These are phyloP conservation scores for Patagioenas fasciata DNA, from an alignment of 2,113 vertebrate genomes.

Conservation along the genomic window DNA sequence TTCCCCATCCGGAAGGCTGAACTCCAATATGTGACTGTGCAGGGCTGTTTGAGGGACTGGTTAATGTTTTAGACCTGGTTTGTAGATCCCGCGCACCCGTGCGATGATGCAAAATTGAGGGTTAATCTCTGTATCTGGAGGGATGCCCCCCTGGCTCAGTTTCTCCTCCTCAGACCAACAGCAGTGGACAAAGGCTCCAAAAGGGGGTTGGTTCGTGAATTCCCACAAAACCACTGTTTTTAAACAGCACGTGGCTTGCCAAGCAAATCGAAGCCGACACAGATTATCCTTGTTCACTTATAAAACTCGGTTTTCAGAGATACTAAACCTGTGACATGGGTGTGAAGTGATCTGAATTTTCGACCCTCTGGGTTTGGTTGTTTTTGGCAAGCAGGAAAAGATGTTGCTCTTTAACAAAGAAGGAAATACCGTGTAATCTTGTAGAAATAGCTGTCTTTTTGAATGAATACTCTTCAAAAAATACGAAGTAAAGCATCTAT, in stretches of 20 bases:
- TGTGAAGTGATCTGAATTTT: neutral
- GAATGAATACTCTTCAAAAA: neutral
- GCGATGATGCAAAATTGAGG: too few relatives aligned
- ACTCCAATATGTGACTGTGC: too few relatives aligned
- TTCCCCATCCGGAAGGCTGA: neutral
- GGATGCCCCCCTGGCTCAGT: too few relatives aligned
- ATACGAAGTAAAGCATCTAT: neutral
- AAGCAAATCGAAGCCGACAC: neutral
- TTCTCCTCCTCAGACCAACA: neutral
- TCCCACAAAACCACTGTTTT: neutral
- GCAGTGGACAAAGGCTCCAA: rapidly evolving
- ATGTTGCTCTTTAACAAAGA: neutral
- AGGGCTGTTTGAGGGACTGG: neutral
- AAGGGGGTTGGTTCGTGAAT: neutral
- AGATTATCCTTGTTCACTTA: neutral
- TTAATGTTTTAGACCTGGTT: neutral
- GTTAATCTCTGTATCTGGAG: too few relatives aligned
- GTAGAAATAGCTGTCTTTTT: neutral
- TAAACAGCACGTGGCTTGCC: neutral
- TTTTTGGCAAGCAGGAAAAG: neutral
- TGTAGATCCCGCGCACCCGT: neutral
- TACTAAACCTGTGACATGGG: neutral
- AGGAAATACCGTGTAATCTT: neutral
- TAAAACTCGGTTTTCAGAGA: neutral
- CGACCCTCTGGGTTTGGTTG: neutral